Percentiles rank a stretch among this genome's conserved stretches.
These are phyloP conservation scores for Myiagra hebetior DNA, from an alignment of 2,113 vertebrate genomes.

Conservation along the genomic window DNA sequence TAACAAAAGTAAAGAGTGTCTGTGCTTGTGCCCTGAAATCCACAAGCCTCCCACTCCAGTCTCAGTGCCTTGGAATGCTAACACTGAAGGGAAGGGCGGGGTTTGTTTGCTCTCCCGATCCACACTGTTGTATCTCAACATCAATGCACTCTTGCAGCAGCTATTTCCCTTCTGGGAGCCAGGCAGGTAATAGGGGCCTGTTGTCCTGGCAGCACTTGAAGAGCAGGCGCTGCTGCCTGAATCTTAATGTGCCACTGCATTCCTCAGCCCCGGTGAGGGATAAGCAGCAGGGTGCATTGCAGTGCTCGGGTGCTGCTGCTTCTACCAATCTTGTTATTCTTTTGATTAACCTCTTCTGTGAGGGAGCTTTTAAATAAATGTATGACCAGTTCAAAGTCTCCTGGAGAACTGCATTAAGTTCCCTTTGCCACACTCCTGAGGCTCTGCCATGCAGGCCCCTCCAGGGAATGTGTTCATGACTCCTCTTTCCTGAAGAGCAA, in stretches of 20 bases:
- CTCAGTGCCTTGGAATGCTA: neutral
- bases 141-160: neutral
- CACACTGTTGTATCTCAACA: rapidly evolving
- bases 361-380: neutral
- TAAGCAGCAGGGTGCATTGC: neutral
- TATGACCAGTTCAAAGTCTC: neutral
- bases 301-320: neutral
- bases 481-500: neutral
- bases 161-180: neutral
- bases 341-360: neutral
- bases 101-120: neutral
- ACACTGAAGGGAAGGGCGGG: neutral
- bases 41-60: neutral
- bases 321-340: neutral
- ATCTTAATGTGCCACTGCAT: neutral
- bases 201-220: neutral
- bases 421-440: rapidly evolving
- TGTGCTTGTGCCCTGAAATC: neutral
- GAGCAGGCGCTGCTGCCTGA: neutral
- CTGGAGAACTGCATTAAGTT: neutral
- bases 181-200: neutral
- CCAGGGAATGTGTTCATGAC: neutral
- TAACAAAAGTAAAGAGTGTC: neutral
- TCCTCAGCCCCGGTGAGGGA: neutral
- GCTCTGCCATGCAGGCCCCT: neutral